Evolutionary conservation across 2,113 vertebrate species (phyloP), one percentile per base, ranked within the genome.

Genomic region (Archocentrus centrarchus): DNA sequence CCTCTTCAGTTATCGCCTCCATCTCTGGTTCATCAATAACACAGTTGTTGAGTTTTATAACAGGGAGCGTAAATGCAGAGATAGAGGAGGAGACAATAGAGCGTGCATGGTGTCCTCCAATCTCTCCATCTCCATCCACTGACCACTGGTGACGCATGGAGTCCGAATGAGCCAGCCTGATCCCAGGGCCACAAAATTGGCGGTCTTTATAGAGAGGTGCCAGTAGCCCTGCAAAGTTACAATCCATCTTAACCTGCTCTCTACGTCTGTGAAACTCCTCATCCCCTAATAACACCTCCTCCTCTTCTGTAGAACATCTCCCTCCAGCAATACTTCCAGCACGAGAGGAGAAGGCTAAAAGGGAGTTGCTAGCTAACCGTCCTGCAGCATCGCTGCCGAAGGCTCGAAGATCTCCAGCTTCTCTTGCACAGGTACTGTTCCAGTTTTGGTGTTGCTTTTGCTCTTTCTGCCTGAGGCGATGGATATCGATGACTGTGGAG

Each of bases 41-140:
- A 79, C 99, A 99, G 92, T 99, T 99, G 93, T 99, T 99, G n/a
- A 99, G 96, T 91, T 99, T 99, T 87, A 99, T 99, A 84, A 99
- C 98, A 1, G 99, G 99, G 8, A 99, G 91, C 0, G 98, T 99
- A 76, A 99, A 99, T 30, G 99, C 98, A 39, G 97, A 98, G 89
- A 99, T 96, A 7, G 98, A 99, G 2, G 98, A 99, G 1, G 98
- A 98, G 10, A 99, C 98, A 3, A 99, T 99, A 0, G 98, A 99
- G 83, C 97, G 98, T 1, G 98, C 97, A 62, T 97, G 97, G 87
- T 98, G 99, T 55, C 90, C 91, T 60, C 61, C 95, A 83, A 89
- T 97, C 60, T 97, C 97, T 32, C 62, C 68, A 1, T 97, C 97
- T 24, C 90, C 84, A 18, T 89, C 93, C 77, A 89, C 85, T 0